These are phyloP conservation scores for Paramuricea clavata DNA, from an alignment of 92 coral and sea anemone genomes.

Conservation along the genomic window DNA sequence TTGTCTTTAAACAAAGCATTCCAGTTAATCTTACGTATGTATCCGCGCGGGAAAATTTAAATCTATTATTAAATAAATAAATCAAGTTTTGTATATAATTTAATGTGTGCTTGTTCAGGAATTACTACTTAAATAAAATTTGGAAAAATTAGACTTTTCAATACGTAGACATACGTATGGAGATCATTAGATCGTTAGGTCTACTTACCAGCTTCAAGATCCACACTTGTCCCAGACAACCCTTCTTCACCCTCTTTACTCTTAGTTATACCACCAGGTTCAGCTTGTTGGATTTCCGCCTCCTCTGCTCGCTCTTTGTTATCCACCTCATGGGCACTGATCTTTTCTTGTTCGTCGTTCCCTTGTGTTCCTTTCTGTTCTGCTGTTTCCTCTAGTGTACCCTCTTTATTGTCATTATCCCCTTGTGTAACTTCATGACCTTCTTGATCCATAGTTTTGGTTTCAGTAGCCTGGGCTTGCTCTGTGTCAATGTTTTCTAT, in stretches of 20 bases:
- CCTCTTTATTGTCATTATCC: neutral
- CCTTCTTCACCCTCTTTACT: constrained; percentile 2
- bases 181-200: neutral
- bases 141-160: too few species aligned
- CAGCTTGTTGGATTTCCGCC: neutral
- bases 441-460: constrained; percentile 6
- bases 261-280: neutral
- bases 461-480: constrained; percentile 4
- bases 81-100: too few species aligned
- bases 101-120: too few species aligned
- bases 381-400: neutral
- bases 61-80: too few species aligned
- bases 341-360: neutral
- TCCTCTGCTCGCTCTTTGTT: neutral
- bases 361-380: neutral
- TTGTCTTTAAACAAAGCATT: neutral
- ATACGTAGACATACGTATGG: too few species aligned
- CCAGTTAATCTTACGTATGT: too few species aligned
- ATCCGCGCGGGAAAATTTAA: too few species aligned
- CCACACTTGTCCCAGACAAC: constrained; percentile 19
- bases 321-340: neutral
- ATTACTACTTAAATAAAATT: too few species aligned
- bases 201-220: neutral
- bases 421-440: constrained; percentile 16
- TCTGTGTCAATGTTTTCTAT: constrained; percentile 22